Evolutionary conservation across 2,797 vertebrate genomes (phyloP).

Genomic region (Semotilus atromaculatus): DNA sequence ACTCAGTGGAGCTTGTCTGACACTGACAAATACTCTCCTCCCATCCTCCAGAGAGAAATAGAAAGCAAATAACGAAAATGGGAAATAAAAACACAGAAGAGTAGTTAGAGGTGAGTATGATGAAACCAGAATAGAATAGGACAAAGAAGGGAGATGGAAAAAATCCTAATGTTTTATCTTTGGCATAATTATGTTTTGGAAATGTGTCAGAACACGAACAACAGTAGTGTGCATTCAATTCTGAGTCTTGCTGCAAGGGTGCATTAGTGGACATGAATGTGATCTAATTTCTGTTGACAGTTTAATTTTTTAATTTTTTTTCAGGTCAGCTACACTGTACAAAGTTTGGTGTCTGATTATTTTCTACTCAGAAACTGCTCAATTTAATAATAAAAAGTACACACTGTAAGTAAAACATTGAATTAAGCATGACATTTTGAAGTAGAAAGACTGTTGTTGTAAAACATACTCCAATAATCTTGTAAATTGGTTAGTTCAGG

Average conservation of each 20-base stretch:
- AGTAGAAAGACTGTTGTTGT: no score
- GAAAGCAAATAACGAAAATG: conserved; percentile 5
- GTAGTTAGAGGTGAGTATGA: conserved; percentile 14
- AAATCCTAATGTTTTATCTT: neutral
- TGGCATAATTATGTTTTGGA: neutral
- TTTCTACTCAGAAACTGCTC: no score
- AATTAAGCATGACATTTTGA: no score
- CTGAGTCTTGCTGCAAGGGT: neutral
- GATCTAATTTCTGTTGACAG: neutral
- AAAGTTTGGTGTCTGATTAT: neutral
- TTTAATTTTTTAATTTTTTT: neutral
- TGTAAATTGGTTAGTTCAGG: no score
- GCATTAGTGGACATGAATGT: no score
- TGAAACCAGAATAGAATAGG: conserved; percentile 3
- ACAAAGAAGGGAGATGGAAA: neutral
- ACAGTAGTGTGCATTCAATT: neutral
- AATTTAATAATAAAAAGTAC: no score
- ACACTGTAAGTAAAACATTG: no score
- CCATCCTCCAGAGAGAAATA: conserved; percentile 28
- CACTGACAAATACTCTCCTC: conserved; percentile 19
- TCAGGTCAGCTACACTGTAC: no score
- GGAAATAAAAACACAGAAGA: neutral
- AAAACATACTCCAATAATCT: no score
- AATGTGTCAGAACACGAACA: neutral
- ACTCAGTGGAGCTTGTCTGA: conserved; percentile 35